These are phyloP conservation scores for Drosophila ustulata DNA, from an alignment of 2,888 invertebrate species.

Conservation along the genomic window DNA sequence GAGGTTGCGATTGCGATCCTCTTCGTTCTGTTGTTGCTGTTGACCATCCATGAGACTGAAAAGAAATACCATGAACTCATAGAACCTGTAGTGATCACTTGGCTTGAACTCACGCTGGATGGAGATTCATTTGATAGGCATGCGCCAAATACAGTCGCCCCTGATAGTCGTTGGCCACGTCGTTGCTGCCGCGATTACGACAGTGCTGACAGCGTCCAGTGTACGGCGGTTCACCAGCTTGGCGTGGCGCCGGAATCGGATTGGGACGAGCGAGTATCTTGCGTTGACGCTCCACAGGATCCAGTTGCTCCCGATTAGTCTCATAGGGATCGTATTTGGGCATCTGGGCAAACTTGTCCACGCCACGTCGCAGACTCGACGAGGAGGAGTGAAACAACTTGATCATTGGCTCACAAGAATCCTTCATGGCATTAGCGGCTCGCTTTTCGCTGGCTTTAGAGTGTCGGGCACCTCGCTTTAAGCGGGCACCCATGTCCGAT, in stretches of 20 bases:
- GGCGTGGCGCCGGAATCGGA: slow-evolving; percentile 18
- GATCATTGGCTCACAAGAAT: slow-evolving; percentile 27
- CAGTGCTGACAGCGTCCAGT: slow-evolving; percentile 40
- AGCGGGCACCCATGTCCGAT: slow-evolving; percentile 45
- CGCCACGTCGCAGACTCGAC: slow-evolving; percentile 30
- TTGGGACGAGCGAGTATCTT: not conserved
- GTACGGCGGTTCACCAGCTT: slow-evolving; percentile 37
- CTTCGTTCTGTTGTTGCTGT: not conserved
- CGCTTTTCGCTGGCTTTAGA: slow-evolving; percentile 9
- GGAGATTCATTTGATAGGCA: slow-evolving; percentile 18
- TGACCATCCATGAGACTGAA: slow-evolving; percentile 5
- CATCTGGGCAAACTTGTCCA: slow-evolving; percentile 48
- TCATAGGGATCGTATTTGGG: slow-evolving; percentile 27
- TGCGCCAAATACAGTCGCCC: slow-evolving; percentile 24
- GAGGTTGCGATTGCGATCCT: slow-evolving; percentile 3
- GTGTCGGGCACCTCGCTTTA: slow-evolving; percentile 24
- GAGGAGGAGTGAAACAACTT: slow-evolving; percentile 26
- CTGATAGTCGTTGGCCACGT: slow-evolving; percentile 23
- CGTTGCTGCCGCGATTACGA: slow-evolving; percentile 33
- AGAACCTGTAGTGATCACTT: too few relatives aligned
- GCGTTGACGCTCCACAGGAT: slow-evolving; percentile 6
- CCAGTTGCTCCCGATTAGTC: slow-evolving; percentile 7
- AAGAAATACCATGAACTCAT: too few relatives aligned
- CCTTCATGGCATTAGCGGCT: slow-evolving; percentile 29
- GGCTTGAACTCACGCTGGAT: slow-evolving; percentile 19